Base-by-base conservation (phyloP, 2,113 vertebrate species). In the Sigmodon hispidus region DNA sequence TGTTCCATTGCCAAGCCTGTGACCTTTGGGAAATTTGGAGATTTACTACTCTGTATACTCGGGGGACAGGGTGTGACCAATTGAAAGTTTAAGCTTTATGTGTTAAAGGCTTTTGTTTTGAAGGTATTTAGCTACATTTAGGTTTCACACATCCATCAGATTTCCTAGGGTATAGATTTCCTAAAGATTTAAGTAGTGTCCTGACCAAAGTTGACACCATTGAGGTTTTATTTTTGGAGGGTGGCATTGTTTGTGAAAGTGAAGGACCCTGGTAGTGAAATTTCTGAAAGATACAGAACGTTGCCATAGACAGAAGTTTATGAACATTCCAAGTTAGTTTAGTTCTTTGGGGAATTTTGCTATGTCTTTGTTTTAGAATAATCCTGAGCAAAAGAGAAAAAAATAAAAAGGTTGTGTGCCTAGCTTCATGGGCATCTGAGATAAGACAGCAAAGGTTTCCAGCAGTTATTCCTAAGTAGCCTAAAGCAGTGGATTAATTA, bases 11-110 rank as follows among this genome's bases (percentile, higher is more conserved):
- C 96, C 96, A 98, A 92, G 91, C 94, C 59, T 55, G 1, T 95
- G 94, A 93, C 94, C 88, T 96, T 94, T 21, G 50, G 91, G 83
- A 96, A 96, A 92, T 96, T 92, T 96, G 96, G 96, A 92, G 93
- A 93, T 93, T 43, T 93, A 80, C 96, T 81, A 21, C 93, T 90
- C 94, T 95, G 94, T 92, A 16, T 88, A 79, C 75, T 50, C 36
- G 52, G 55, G 29, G 61, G 73, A 93, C 52, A 43, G n/a, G 52
- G 48, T 89, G 48, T 89, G 93, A 95, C 93, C 90, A 79, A 80
- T 26, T 22, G 85, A 94, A 79, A 87, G 72, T 45, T 36, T 48
- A 90, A 83, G 91, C 84, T 90, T 95, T 95, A 4, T 57, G 67
- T 83, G 75, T 91, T 31, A 88, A 97, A 95, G 93, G 89, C 92